Percentiles rank a stretch among this genome's conserved stretches.
These are phyloP conservation scores for Uropsilus gracilis DNA, from an alignment of 2,113 vertebrate species.

Conservation along the genomic window DNA sequence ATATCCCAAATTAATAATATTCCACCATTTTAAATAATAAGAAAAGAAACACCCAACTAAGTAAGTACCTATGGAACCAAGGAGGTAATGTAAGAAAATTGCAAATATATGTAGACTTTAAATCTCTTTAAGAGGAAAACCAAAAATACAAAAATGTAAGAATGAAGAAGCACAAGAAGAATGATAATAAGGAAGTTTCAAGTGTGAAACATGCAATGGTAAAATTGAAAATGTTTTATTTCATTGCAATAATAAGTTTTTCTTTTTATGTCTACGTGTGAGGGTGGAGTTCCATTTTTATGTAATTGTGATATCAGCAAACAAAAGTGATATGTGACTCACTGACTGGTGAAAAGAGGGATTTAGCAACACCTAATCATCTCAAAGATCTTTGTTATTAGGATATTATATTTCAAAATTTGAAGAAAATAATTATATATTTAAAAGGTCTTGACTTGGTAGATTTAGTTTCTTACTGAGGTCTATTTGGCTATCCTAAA, in stretches of 20 bases:
- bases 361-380: neutral
- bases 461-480: neutral
- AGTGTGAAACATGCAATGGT: neutral
- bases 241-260: neutral
- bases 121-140: neutral
- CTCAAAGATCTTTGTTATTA: neutral
- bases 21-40: neutral
- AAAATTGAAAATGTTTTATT: neutral
- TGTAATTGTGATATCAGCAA: neutral
- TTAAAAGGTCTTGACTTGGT: neutral
- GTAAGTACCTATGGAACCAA: slow-evolving; percentile 7
- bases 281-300: neutral
- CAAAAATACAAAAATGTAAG: neutral
- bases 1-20: slow-evolving; percentile 35
- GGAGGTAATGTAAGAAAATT: slow-evolving; percentile 35
- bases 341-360: neutral
- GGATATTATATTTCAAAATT: neutral
- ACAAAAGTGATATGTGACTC: neutral
- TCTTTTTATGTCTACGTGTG: neutral
- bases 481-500: neutral
- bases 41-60: neutral
- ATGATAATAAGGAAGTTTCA: neutral
- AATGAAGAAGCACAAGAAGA: neutral
- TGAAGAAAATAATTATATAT: neutral
- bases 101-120: slow-evolving; percentile 23